Evolutionary conservation across 2,113 vertebrate genomes (phyloP).

Genomic region (Clarias magur): DNA sequence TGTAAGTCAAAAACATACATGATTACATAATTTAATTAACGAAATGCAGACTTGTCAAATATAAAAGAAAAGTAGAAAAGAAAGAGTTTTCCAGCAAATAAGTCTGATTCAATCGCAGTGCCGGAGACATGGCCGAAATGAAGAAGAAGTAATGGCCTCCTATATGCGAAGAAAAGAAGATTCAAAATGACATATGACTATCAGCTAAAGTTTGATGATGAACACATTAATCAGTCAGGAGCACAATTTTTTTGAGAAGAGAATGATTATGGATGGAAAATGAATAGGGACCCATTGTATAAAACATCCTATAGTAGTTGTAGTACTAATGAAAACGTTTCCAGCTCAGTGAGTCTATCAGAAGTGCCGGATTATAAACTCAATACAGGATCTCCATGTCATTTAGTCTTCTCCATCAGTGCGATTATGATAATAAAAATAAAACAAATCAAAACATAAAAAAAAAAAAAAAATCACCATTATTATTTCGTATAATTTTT

Average conservation of each 20-base stretch:
- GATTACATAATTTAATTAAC: too few relatives aligned
- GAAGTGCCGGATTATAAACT: neutral
- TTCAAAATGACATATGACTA: neutral
- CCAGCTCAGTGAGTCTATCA: neutral
- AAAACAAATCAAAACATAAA: neutral
- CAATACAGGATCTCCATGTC: too few relatives aligned
- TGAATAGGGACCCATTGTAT: neutral
- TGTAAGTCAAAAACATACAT: too few relatives aligned
- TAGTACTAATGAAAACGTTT: neutral
- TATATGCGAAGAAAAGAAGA: neutral
- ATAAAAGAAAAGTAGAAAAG: neutral
- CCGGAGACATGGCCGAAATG: too few relatives aligned
- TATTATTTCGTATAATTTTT: neutral
- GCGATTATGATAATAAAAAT: neutral
- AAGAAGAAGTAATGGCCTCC: neutral
- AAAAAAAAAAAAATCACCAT: neutral
- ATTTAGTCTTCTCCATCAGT: neutral
- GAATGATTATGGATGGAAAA: neutral
- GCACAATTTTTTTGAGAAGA: too few relatives aligned
- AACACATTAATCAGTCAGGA: neutral
- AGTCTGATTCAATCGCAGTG: neutral
- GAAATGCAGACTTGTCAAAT: neutral
- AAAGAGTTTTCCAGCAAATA: neutral
- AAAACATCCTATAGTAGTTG: too few relatives aligned
- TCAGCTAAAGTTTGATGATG: neutral